Evolutionary conservation across 2,797 vertebrate species (phyloP), one percentile per base, ranked within the genome.

Genomic region (Notoglanidium macrostoma): DNA sequence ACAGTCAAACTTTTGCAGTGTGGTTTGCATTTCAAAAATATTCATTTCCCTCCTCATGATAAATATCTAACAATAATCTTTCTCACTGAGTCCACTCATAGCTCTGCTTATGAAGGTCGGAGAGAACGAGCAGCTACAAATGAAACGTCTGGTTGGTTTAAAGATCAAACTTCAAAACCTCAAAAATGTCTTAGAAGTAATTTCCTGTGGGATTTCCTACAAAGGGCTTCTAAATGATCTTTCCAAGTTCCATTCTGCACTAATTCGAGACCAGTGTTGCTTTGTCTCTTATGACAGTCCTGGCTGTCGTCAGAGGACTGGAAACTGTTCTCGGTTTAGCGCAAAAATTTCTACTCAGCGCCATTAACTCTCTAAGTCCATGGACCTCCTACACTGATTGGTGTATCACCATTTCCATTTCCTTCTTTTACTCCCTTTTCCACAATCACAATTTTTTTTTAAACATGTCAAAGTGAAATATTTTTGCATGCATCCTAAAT

Each of bases 121-220:
- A 10, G 44, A 85, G 65, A 77, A 19, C 51, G 54, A 88, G 76
- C 89, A 91, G 89, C 14, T 76, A 89, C 88, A 90, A 86, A 84
- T 88, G 74, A 90, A 92, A 88, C 68, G 88, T 92, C 61, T 85
- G 89, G 85, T 8, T n/a, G 91, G 92, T 91, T 90, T 91, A 78
- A 87, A 55, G 88, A 89, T 88, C 91, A 93, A 94, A 93, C 92
- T 92, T 2, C 90, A 87, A 91, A 91, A 89, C 89, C 92, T 89
- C 91, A 93, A 92, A 92, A 91, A 91, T 91, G 93, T 91, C 92
- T 93, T 92, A 90, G 92, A 92, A 92, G 91, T 92, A 68, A 93
- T 95, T 94, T 95, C 93, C 93, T 94, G 90, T 89, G 79, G 89
- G 89, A 92, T 90, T 91, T 90, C 92, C 89, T 93, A 88, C 84